Evolutionary conservation across 2,888 invertebrate genomes (phyloP), one percentile per base, ranked within the genome.

Genomic region (Latrodectus elegans): DNA sequence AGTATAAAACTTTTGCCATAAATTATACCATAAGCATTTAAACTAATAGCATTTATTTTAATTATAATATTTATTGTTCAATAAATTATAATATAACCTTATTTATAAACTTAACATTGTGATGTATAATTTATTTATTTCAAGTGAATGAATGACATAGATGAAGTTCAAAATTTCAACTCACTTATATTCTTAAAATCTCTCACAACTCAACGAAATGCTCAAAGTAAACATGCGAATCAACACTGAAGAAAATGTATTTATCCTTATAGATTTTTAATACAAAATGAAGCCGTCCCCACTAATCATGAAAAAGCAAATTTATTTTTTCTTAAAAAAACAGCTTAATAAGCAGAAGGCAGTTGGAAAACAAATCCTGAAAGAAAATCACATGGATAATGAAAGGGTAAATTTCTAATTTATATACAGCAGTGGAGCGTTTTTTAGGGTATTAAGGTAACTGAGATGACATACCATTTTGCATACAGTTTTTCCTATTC

Each of bases 321-420:
- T 74, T 79, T 85, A 79, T 74, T 85, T 79, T 79, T 85, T 70
- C 67, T 68, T 79, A n/a, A 10, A 49, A 55, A 22, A 70, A 73
- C 80, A 79, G 65, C 85, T 84, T 85, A 85, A 79, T 72, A 85
- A 79, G 68, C 52, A 60, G 73, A 79, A 70, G 68, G 49, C 22
- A 64, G 60, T 55, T 11, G 26, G 68, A 80, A 67, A 85, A 85
- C 70, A 79, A 85, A 74, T 79, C 74, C 75, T 60, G 74, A 70
- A 85, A 77, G 74, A 85, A 85, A 86, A 86, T 86, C 75, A 81
- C 70, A 86, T 68, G 76, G 80, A 86, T 80, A 86, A 86, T 86
- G 85, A 86, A 86, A 80, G 80, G 80, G 75, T 71, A 86, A 86
- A 80, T 86, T 86, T 86, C 85, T 86, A 86, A 86, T 86, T 86